A percentile compares a stretch with the other conserved stretches of the same genome.
Evolutionary conservation across 2,113 vertebrate species (phyloP).

Genomic region (Callipepla squamata): DNA sequence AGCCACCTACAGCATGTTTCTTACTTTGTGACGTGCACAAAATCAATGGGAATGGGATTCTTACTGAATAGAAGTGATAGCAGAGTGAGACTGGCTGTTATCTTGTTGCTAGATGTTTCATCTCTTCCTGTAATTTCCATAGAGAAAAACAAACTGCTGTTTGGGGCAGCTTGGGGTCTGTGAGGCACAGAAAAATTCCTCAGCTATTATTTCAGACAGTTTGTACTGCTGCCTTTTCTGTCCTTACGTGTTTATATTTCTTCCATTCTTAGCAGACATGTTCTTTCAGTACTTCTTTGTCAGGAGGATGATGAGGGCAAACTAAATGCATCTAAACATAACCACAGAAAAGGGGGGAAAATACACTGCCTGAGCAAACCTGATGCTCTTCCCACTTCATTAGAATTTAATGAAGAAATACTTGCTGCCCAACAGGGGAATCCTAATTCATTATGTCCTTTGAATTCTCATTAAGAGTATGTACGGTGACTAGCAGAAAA

Average conservation of each 20-base stretch:
- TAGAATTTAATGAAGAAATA: slow-evolving; percentile 70
- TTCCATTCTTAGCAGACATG: neutral
- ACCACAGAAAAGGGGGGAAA: neutral
- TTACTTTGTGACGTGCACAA: neutral
- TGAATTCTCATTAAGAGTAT: slow-evolving; percentile 57
- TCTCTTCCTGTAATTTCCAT: neutral
- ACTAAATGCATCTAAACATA: slow-evolving; percentile 14
- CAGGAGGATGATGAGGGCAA: slow-evolving; percentile 17
- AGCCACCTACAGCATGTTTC: neutral
- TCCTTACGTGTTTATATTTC: neutral
- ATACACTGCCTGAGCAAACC: slow-evolving; percentile 26
- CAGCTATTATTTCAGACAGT: neutral
- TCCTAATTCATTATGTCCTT: slow-evolving; percentile 65
- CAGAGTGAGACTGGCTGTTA: neutral
- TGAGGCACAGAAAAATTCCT: neutral
- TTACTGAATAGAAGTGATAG: neutral
- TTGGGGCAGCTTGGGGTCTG: neutral
- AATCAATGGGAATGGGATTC: neutral
- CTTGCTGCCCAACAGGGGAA: slow-evolving; percentile 53
- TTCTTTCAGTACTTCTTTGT: slow-evolving; percentile 16
- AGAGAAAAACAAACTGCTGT: neutral
- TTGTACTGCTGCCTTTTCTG: neutral
- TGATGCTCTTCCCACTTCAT: slow-evolving; percentile 51
- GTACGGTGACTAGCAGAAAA: slow-evolving; percentile 13
- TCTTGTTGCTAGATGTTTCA: neutral